These are phyloP conservation scores for Hippopotamus amphibius DNA, from an alignment of 2,113 vertebrate species.

Conservation along the genomic window DNA sequence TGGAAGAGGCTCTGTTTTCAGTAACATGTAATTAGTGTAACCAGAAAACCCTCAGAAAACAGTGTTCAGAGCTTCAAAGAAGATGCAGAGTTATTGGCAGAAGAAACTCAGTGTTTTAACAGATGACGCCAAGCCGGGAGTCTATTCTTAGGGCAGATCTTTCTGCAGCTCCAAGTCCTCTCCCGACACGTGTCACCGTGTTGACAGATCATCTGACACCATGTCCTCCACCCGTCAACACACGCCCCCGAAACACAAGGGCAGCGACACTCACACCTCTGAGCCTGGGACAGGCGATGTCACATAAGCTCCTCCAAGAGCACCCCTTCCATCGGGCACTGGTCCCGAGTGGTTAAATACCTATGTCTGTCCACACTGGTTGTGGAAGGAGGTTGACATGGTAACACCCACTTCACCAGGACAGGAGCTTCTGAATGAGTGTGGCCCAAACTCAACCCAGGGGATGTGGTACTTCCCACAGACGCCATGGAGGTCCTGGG, in stretches of 20 bases:
- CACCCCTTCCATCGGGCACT: neutral
- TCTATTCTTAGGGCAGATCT: constrained; percentile 30
- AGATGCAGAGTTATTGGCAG: constrained; percentile 52
- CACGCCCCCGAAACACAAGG: neutral
- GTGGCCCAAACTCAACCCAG: constrained; percentile 83
- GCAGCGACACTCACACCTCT: neutral
- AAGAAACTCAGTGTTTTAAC: constrained; percentile 41
- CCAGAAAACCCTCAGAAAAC: constrained; percentile 46
- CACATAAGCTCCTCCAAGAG: neutral
- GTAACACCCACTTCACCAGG: constrained; percentile 64
- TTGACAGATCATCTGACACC: constrained; percentile 32
- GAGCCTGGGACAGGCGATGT: neutral
- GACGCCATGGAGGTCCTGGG: constrained; percentile 79
- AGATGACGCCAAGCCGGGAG: constrained; percentile 13
- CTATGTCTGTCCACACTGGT: constrained; percentile 59
- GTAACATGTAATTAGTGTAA: constrained; percentile 42
- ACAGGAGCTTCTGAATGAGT: constrained; percentile 81
- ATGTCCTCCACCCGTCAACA: neutral
- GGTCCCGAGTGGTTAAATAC: constrained; percentile 68
- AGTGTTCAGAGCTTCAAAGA: neutral
- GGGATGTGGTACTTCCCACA: constrained; percentile 88
- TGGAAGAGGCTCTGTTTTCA: neutral
- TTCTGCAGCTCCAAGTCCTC: constrained; percentile 14
- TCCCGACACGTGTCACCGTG: neutral
- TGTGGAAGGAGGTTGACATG: constrained; percentile 70